A percentile compares a stretch with the other conserved stretches of the same genome.
Evolutionary conservation across 2,888 invertebrate genomes (phyloP).

Genomic region (Himalopsyche tibetana): DNA sequence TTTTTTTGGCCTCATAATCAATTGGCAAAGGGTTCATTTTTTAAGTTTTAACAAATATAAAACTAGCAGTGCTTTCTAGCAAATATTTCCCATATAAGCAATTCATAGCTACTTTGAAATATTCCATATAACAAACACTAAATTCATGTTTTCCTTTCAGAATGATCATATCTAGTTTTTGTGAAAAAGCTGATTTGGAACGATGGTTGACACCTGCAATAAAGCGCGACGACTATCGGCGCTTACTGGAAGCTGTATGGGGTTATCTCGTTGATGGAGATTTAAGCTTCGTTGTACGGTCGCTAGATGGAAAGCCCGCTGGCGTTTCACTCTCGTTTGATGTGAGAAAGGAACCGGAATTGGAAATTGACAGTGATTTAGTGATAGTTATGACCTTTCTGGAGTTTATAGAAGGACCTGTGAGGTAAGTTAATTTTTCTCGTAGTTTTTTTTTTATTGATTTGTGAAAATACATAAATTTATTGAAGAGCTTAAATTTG

Average conservation of each 20-base stretch:
- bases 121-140: too few species aligned
- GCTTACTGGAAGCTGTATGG: slow-evolving; percentile 84
- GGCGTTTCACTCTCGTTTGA: slow-evolving; percentile 90
- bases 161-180: slow-evolving; percentile 90
- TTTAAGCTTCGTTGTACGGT: slow-evolving; percentile 84
- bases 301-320: slow-evolving; percentile 73
- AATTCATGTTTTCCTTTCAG: slow-evolving; percentile 72
- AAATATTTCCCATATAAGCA: too few species aligned
- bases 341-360: slow-evolving; percentile 86
- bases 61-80: too few species aligned
- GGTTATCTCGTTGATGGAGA: slow-evolving; percentile 80
- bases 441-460: too few species aligned
- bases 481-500: too few species aligned
- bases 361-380: slow-evolving; percentile 80
- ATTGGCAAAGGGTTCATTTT: too few species aligned
- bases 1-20: too few species aligned
- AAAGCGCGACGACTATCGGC: slow-evolving; percentile 81
- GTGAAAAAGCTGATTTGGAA: slow-evolving; percentile 90
- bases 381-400: slow-evolving; percentile 86
- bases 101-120: too few species aligned
- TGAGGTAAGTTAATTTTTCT: slow-evolving; percentile 73
- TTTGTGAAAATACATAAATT: too few species aligned
- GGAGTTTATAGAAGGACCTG: slow-evolving; percentile 85
- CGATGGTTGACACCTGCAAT: slow-evolving; percentile 86
- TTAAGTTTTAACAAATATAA: too few species aligned